A percentile compares a stretch with the other conserved stretches of the same genome.
Conservation (phyloP, 2,797 vertebrate genomes). For the Amphiprion clarkii region DNA sequence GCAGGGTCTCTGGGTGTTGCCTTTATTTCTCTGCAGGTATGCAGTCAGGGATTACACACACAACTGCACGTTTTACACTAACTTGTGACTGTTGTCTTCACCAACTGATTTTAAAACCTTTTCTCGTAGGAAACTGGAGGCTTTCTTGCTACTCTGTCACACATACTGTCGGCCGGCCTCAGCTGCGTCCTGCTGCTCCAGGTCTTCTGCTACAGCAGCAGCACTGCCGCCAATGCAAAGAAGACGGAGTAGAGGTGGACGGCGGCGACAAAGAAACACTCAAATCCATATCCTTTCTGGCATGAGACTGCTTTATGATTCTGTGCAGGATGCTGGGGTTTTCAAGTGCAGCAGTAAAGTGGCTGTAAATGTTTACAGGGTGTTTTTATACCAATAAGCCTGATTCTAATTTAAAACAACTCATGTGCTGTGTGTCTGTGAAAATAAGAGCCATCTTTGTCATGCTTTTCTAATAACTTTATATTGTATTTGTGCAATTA, state of each 20-base stretch:
- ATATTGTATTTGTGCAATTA: background rate
- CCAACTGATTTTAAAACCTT: conserved; percentile 1
- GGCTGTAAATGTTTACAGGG: conserved; percentile 20
- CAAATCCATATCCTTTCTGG: background rate
- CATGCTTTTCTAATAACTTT: background rate
- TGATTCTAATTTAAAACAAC: background rate
- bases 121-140: conserved; percentile 83
- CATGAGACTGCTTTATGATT: background rate
- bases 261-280: background rate
- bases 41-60: background rate
- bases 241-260: conserved; percentile 75
- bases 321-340: background rate
- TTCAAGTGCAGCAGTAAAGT: background rate
- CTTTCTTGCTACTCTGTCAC: conserved; percentile 75
- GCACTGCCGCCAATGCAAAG: conserved; percentile 38
- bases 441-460: background rate
- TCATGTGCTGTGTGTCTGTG: conserved; percentile 4
- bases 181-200: conserved; percentile 87
- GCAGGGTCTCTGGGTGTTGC: conserved; percentile 83
- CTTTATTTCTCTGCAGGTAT: conserved; percentile 87
- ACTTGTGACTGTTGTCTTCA: background rate
- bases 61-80: background rate
- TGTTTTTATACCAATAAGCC: background rate
- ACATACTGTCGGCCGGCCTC: conserved; percentile 79
- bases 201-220: conserved; percentile 82